phyloP scores from a whole-genome alignment of 2,797 vertebrate genomes.

The Lithobates pipiens region DNA sequence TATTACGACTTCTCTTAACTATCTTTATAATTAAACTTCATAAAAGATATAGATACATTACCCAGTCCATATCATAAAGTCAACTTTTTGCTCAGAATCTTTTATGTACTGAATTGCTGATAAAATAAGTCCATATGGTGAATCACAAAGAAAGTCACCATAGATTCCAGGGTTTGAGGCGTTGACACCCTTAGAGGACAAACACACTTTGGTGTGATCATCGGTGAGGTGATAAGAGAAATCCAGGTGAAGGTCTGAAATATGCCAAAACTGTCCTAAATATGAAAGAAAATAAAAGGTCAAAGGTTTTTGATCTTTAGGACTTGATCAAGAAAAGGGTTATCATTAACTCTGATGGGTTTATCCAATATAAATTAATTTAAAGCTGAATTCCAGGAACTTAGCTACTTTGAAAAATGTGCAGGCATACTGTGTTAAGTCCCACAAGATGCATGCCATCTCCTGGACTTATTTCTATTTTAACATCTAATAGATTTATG shows the following conservation, averaged over 20 bases:
- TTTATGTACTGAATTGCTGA: slow-evolving; percentile 90
- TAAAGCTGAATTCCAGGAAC: too few species aligned
- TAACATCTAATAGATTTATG: too few species aligned
- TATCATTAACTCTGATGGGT: not conserved
- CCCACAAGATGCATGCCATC: too few species aligned
- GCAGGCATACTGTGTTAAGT: too few species aligned
- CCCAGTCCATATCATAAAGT: slow-evolving; percentile 97
- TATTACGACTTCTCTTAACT: too few species aligned
- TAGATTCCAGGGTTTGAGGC: slow-evolving; percentile 84
- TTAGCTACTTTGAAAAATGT: too few species aligned
- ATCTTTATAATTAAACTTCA: not conserved
- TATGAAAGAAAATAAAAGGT: not conserved
- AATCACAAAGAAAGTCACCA: slow-evolving; percentile 93
- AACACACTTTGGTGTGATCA: slow-evolving; percentile 89
- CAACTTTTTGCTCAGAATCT: slow-evolving; percentile 75
- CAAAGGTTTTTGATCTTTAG: too few species aligned
- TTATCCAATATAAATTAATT: too few species aligned
- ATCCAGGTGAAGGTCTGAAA: slow-evolving; percentile 95
- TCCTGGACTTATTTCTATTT: too few species aligned
- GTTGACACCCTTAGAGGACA: slow-evolving; percentile 89
- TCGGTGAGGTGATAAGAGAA: slow-evolving; percentile 86
- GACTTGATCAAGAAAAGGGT: not conserved
- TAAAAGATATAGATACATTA: slow-evolving; percentile 65
- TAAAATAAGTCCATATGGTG: slow-evolving; percentile 90
- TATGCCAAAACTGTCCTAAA: slow-evolving; percentile 92